Conservation (phyloP, 2,113 vertebrate species). For the Piprites chloris region DNA sequence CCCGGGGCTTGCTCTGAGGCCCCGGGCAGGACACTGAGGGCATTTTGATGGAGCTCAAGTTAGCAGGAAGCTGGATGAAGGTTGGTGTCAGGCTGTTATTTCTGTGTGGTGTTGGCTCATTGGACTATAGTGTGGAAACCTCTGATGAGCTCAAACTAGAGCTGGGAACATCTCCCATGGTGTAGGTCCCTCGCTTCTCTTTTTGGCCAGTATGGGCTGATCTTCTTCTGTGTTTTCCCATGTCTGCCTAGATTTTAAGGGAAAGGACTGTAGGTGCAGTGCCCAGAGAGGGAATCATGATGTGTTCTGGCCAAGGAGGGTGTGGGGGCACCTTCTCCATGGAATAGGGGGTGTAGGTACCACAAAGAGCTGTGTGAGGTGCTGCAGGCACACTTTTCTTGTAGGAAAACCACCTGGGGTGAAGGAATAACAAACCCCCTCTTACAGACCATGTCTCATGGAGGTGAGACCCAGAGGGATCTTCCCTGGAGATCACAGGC, state of each 20-base stretch:
- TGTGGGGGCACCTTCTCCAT: accelerated
- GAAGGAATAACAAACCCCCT: not conserved
- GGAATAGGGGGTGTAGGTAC: not conserved
- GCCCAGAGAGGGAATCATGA: not conserved
- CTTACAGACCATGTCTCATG: accelerated
- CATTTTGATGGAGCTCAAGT: not conserved
- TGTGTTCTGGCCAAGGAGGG: not conserved
- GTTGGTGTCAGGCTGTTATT: not conserved
- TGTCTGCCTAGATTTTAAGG: not conserved
- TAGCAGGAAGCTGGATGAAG: not conserved
- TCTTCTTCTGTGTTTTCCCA: not conserved
- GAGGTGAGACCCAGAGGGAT: not conserved
- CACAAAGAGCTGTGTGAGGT: not conserved
- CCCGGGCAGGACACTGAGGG: not conserved
- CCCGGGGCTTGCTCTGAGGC: not conserved
- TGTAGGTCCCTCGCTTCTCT: accelerated
- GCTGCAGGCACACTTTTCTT: not conserved
- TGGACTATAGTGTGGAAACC: not conserved
- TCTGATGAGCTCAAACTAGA: not conserved
- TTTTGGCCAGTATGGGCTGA: not conserved
- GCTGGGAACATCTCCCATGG: not conserved
- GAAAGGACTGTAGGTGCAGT: not conserved
- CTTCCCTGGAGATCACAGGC: accelerated
- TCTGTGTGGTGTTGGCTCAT: not conserved
- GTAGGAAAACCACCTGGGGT: not conserved